Base-by-base conservation (phyloP, 2,797 vertebrate species). In the Diplodus puntazzo region DNA sequence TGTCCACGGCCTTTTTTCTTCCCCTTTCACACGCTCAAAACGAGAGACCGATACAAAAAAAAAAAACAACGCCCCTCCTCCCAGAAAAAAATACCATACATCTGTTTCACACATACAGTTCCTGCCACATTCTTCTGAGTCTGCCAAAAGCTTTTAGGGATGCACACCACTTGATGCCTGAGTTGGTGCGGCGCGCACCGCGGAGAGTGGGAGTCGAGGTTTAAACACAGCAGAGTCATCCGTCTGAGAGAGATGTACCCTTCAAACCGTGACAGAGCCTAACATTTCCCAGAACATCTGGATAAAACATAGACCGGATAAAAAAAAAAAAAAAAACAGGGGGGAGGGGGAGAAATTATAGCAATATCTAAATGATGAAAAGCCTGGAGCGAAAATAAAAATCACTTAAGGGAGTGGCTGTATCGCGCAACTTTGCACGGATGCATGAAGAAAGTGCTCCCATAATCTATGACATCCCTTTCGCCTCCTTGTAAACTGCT, bases 91-190 rank as follows among this genome's bases (percentile, higher is more conserved):
- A 69, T 46, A 54, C 49, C 67, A 80, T 90, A 90, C 81, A 83
- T 87, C 84, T 88, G 89, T 90, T 93, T 93, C 91, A 92, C 90
- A 92, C 91, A 90, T 89, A 87, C 73, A 73, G 83, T 83, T 85
- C 87, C 88, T 85, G 75, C 80, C 79, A 89, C 89, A 93, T 94
- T 93, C 88, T 86, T 89, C 81, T 52, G 73, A 21, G 85, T 92
- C 88, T 89, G 90, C 87, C 77, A 84, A 90, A 90, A 87, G 85
- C 85, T 91, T 92, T 95, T 88, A 88, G 84, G 89, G 89, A 93
- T 83, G 81, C 84, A 80, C 81, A 67, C 63, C 81, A 69, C 80
- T 91, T 83, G 89, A 90, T 75, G 77, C 79, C 74, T 81, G 78
- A 88, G 81, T 85, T 76, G 87, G 77, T 73, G 82, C 63, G 73